Conservation (phyloP, 2,888 invertebrate genomes). For the Glaucopsyche alexis region DNA sequence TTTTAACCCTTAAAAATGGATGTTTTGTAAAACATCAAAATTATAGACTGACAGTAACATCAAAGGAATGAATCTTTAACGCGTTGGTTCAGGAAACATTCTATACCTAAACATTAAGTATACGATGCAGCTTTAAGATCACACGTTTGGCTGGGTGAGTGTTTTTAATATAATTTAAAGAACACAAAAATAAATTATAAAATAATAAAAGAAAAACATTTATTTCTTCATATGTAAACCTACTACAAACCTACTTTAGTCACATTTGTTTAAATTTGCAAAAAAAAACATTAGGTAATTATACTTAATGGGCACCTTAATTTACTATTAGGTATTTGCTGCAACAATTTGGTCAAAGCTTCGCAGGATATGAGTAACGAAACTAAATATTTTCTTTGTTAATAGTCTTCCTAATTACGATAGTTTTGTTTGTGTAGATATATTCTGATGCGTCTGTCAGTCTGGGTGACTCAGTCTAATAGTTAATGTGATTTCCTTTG, state of each 20-base stretch:
- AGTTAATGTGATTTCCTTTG: slow-evolving; percentile 3
- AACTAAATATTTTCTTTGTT: slow-evolving; percentile 12
- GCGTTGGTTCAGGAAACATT: neutral
- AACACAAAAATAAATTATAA: neutral
- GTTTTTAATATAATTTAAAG: neutral
- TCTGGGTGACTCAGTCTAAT: neutral
- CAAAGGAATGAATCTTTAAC: neutral
- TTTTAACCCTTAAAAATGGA: slow-evolving; percentile 4
- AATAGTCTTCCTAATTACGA: slow-evolving; percentile 20
- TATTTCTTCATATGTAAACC: neutral
- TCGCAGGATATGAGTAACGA: slow-evolving; percentile 14
- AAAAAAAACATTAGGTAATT: no score
- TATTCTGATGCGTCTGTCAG: neutral
- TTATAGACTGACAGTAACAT: neutral
- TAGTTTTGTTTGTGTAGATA: slow-evolving; percentile 3
- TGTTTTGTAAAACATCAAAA: neutral
- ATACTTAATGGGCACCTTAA: no score
- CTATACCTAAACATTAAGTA: neutral
- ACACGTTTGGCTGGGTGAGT: neutral
- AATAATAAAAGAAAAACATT: neutral
- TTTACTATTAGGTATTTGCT: no score
- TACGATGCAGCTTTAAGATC: neutral
- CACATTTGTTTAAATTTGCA: no score
- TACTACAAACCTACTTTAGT: no score
- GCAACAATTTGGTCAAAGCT: neutral